These are phyloP conservation scores for Oophaga pumilio DNA, from an alignment of 2,113 vertebrate genomes.

Conservation along the genomic window DNA sequence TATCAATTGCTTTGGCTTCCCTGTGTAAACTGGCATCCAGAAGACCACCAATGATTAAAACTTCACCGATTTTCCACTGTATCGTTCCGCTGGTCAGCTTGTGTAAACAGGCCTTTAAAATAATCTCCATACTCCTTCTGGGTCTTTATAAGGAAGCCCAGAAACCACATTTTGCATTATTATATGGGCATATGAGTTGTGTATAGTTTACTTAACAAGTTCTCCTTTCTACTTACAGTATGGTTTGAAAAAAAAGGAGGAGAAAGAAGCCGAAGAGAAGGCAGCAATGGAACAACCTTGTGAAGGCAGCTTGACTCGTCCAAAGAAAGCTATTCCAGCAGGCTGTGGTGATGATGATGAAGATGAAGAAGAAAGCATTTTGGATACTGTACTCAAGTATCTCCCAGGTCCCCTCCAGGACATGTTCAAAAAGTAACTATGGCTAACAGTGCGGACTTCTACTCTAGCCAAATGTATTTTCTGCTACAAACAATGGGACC, in stretches of 20 bases:
- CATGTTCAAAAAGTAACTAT: conserved; percentile 97
- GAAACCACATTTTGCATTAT: background rate
- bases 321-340: conserved; percentile 93
- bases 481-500: conserved; percentile 42
- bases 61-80: too few species aligned
- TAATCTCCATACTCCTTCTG: too few species aligned
- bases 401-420: conserved; percentile 95
- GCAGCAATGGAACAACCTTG: conserved; percentile 95
- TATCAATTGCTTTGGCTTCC: too few species aligned
- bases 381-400: conserved; percentile 98
- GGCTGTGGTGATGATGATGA: conserved; percentile 94
- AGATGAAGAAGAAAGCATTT: conserved; percentile 95
- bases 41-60: too few species aligned
- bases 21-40: too few species aligned
- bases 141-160: too few species aligned
- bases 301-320: conserved; percentile 93
- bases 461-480: conserved; percentile 45
- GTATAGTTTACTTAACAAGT: background rate
- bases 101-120: too few species aligned
- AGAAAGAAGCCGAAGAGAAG: conserved; percentile 97
- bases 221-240: conserved; percentile 74
- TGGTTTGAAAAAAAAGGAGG: conserved; percentile 97
- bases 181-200: background rate
- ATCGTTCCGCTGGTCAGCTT: too few species aligned
- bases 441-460: conserved; percentile 55